phyloP scores from a whole-genome alignment of 2,797 vertebrate species.

The Percopsis omiscomaycus region DNA sequence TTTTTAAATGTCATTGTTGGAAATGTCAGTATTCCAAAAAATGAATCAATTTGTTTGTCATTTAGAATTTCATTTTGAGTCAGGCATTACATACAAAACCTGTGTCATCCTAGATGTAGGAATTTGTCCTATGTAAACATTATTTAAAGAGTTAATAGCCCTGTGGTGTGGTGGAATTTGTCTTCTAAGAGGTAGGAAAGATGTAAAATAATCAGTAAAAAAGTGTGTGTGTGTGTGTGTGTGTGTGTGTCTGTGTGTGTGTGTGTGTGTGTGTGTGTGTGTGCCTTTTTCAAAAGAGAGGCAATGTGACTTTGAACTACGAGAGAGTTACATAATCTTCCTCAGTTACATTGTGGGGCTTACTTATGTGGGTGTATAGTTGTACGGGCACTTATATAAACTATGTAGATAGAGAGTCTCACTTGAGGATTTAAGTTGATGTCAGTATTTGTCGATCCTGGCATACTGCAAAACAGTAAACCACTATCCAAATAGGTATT shows the following conservation, averaged over 20 bases:
- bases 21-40: too few species aligned
- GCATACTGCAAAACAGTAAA: too few species aligned
- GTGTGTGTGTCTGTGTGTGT: too few species aligned
- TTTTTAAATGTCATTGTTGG: too few species aligned
- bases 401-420: conserved; percentile 14
- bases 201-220: background rate
- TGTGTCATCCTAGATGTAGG: too few species aligned
- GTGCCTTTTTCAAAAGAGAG: conserved; percentile 21
- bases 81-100: background rate
- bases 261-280: conserved; percentile 3
- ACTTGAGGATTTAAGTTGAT: background rate
- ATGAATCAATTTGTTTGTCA: background rate
- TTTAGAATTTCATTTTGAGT: background rate
- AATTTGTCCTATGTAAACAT: too few species aligned
- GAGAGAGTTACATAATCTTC: conserved; percentile 68
- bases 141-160: background rate
- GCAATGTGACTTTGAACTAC: conserved; percentile 59
- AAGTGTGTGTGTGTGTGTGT: too few species aligned
- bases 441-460: background rate
- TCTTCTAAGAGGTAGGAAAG: background rate
- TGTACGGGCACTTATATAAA: conserved; percentile 72
- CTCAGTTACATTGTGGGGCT: conserved; percentile 65
- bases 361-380: conserved; percentile 72
- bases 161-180: background rate
- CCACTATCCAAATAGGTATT: conserved; percentile 22